These are phyloP conservation scores for Acleris holmiana DNA, from an alignment of 2,888 invertebrate genomes.

Conservation along the genomic window DNA sequence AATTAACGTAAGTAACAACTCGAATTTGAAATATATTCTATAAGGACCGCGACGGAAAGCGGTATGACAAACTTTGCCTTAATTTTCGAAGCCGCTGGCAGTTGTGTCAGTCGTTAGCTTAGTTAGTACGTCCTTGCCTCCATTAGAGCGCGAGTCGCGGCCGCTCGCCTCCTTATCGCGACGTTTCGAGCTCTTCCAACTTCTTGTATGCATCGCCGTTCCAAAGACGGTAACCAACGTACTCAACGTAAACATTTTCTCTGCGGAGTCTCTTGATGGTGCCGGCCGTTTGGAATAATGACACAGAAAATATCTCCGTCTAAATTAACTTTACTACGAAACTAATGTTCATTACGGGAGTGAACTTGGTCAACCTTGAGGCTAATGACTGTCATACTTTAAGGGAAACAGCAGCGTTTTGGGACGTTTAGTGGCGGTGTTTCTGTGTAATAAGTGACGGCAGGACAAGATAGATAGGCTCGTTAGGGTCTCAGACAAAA, in stretches of 20 bases:
- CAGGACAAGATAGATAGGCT: slow-evolving; percentile 15
- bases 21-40: too few species aligned
- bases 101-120: slow-evolving; percentile 64
- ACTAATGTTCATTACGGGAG: slow-evolving; percentile 32
- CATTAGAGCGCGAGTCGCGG: slow-evolving; percentile 54
- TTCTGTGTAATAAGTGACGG: slow-evolving; percentile 13
- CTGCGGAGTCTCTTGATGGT: slow-evolving; percentile 18
- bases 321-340: slow-evolving; percentile 34
- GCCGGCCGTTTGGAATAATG: slow-evolving; percentile 27
- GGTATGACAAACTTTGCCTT: slow-evolving; percentile 40
- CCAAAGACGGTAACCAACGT: slow-evolving; percentile 41
- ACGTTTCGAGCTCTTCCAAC: slow-evolving; percentile 49
- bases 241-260: slow-evolving; percentile 35
- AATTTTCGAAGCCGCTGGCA: slow-evolving; percentile 55
- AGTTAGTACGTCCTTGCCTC: slow-evolving; percentile 54
- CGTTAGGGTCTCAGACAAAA: slow-evolving; percentile 12
- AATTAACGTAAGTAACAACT: not conserved
- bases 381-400: slow-evolving; percentile 34
- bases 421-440: slow-evolving; percentile 8
- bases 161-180: slow-evolving; percentile 52
- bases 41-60: slow-evolving; percentile 9
- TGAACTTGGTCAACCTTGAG: slow-evolving; percentile 30
- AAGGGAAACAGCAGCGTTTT: slow-evolving; percentile 16
- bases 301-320: slow-evolving; percentile 28
- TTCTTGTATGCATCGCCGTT: slow-evolving; percentile 49